Base-by-base conservation (phyloP, 2,888 invertebrate genomes). In the Isoperla grammatica region DNA sequence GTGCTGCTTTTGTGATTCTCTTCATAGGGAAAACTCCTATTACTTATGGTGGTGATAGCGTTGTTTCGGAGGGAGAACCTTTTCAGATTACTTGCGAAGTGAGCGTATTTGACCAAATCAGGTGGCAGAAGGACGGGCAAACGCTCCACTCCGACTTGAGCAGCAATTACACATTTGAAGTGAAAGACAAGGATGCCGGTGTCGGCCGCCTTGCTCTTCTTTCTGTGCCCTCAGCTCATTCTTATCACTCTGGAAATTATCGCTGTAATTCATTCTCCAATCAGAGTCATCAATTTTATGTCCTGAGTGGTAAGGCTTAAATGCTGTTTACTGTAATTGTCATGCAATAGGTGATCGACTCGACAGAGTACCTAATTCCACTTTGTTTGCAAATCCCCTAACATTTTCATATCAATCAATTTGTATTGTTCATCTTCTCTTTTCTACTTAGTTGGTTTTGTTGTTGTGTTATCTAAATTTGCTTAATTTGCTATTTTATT, bases 21-120 rank as follows among this genome's bases (percentile, higher is more conserved):
- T 12, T 37, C 39, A 2, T 19, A 53, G 53, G 53, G 19, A 53
- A 15, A 58, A 45, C 50, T 58, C 58, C 55, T 55, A 61, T 60
- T 54, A 39, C 63, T 60, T 68, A 68, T 56, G 63, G 63, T 54
- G 67, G 67, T 59, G 62, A 65, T 56, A 58, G 57, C 42, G 62
- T 63, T 22, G 67, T 68, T 43, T 60, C 60, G 46, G 66, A 66
- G 61, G 68, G 68, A 23, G 63, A 65, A 20, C 63, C 66, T 17
- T 66, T 68, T 64, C 59, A 55, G 19, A 67, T 68, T 53, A 65
- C 63, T 53, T 68, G 68, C 60, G 60, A 61, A 29, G 61, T 66
- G 40, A 63, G 64, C 20, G 46, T 63, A 39, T 67, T 65, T 59
- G 64, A 66, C 53, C 59, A 61, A 6, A 62, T 68, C 15, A 65